phyloP scores from a whole-genome alignment of 1,140 invertebrate genomes.

The Bathynomus jamesi region DNA sequence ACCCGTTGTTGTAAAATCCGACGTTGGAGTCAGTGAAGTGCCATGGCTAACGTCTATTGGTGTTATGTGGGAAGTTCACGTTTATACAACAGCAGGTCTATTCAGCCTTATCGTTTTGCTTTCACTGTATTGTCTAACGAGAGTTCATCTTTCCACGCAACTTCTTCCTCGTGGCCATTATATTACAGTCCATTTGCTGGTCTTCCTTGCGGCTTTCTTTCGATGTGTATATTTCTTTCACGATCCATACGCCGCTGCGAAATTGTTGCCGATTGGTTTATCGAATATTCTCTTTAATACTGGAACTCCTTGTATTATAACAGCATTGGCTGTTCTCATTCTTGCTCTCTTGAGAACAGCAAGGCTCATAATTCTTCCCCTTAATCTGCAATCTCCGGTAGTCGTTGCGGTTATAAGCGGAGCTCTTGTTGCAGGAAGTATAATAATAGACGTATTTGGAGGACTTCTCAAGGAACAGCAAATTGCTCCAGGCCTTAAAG shows the following conservation, averaged over 20 bases:
- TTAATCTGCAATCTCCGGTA: constrained; percentile 6
- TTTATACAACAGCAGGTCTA: constrained; percentile 8
- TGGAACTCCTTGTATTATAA: constrained; percentile 10
- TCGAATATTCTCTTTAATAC: constrained; percentile 21
- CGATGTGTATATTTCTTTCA: constrained; percentile 18
- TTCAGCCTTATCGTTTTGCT: constrained; percentile 14
- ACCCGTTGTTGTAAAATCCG: neutral
- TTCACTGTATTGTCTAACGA: constrained; percentile 10
- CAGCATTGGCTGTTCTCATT: constrained; percentile 11
- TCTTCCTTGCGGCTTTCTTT: constrained; percentile 21
- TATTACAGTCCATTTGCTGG: constrained; percentile 15
- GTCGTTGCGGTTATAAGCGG: constrained; percentile 11
- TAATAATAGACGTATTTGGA: constrained; percentile 13
- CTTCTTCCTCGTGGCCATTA: constrained; percentile 13
- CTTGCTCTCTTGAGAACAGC: constrained; percentile 14
- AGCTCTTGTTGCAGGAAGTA: constrained; percentile 4
- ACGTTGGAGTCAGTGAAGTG: neutral
- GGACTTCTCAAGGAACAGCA: constrained; percentile 6
- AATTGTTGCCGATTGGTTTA: constrained; percentile 7
- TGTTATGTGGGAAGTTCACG: constrained; percentile 13
- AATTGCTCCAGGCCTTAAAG: constrained; percentile 12
- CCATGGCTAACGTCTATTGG: constrained; percentile 7
- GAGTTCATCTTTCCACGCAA: constrained; percentile 14
- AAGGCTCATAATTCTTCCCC: constrained; percentile 8
- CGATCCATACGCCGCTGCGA: constrained; percentile 8